Percentiles rank a stretch among this genome's conserved stretches.
Conservation (phyloP, 2,797 vertebrate species). For the Mormyrops boulengeri region DNA sequence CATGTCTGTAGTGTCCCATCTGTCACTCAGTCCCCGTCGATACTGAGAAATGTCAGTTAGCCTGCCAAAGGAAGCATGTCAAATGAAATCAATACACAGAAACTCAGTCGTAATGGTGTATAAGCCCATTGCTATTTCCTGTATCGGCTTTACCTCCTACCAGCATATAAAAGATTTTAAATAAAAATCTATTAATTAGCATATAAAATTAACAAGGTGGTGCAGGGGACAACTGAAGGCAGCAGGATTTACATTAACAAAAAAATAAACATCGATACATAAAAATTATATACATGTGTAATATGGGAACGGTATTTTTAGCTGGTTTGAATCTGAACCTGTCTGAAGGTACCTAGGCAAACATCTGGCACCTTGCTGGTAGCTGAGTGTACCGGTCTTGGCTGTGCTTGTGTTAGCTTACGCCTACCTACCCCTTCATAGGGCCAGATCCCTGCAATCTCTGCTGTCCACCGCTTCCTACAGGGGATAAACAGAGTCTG, state of each 20-base stretch:
- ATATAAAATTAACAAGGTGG: not conserved
- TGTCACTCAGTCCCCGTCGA: not conserved
- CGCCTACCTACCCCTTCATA: not conserved
- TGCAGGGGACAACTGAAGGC: not conserved
- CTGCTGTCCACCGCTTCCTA: not conserved
- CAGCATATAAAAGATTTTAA: not conserved
- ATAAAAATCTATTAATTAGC: not conserved
- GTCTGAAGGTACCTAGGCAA: not conserved
- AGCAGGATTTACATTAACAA: not conserved
- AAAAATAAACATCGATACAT: not conserved
- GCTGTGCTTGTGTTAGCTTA: not conserved
- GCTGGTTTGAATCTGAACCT: not conserved
- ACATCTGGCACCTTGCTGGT: not conserved
- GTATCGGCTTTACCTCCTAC: not conserved
- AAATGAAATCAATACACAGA: not conserved
- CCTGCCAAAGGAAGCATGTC: not conserved
- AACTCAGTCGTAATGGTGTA: not conserved
- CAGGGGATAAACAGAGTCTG: not conserved
- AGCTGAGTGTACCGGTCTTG: not conserved
- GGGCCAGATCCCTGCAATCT: not conserved
- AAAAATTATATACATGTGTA: not conserved
- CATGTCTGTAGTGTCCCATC: not conserved
- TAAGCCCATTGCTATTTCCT: not conserved
- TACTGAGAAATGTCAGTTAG: not conserved
- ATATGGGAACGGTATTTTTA: not conserved